These are phyloP conservation scores for Erannis defoliaria DNA, from an alignment of 2,888 invertebrate species.

Conservation along the genomic window DNA sequence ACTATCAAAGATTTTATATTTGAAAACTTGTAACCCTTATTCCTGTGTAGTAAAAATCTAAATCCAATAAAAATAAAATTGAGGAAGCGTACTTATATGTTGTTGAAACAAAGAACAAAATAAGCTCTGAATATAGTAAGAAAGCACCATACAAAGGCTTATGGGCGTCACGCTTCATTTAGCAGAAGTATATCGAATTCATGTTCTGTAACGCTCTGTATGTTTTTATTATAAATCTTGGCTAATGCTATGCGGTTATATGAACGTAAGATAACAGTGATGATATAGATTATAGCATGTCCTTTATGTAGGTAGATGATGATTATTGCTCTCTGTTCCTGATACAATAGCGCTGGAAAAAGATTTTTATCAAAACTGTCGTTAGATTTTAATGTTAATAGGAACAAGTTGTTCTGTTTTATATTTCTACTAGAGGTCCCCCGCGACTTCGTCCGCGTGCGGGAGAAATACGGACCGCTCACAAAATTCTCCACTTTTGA, in stretches of 20 bases:
- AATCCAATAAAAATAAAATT: constrained; percentile 32
- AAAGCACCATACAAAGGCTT: constrained; percentile 57
- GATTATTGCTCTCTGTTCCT: too few species aligned
- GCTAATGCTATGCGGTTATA: constrained; percentile 39
- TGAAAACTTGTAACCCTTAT: constrained; percentile 19
- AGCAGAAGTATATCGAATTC: constrained; percentile 84
- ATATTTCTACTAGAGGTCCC: too few species aligned
- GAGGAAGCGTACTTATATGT: constrained; percentile 42
- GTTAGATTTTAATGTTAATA: too few species aligned
- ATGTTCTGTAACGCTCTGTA: constrained; percentile 68
- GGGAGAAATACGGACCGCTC: too few species aligned
- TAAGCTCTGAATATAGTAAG: constrained; percentile 62
- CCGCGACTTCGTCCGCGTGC: too few species aligned
- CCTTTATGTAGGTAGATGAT: background rate
- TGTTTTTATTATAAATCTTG: constrained; percentile 74
- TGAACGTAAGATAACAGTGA: constrained; percentile 3
- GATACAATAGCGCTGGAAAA: background rate
- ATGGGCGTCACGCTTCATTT: constrained; percentile 82
- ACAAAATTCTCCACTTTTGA: too few species aligned
- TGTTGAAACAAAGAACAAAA: constrained; percentile 59
- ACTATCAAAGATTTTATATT: background rate
- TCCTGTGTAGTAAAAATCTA: constrained; percentile 44
- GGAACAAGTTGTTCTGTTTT: too few species aligned
- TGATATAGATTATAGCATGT: constrained; percentile 2
- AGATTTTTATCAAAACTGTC: background rate